Conservation (phyloP, 2,797 vertebrate species). For the Linurgus olivaceus region DNA sequence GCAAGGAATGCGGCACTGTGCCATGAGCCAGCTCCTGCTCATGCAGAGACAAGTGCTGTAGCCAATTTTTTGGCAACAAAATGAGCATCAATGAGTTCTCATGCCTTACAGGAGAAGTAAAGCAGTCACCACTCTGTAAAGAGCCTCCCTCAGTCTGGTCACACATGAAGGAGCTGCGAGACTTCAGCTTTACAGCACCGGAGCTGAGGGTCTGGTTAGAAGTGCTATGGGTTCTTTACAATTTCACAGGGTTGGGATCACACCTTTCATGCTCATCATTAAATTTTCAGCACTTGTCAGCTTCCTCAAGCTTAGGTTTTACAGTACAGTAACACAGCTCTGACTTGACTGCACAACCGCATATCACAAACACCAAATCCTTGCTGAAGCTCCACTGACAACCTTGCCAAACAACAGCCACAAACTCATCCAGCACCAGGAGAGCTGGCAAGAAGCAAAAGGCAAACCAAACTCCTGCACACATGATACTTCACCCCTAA, state of each 20-base stretch:
- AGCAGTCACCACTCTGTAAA: neutral
- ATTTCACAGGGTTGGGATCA: neutral
- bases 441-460: neutral
- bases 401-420: neutral
- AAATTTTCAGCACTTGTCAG: neutral
- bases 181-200: neutral
- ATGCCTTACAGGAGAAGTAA: constrained; percentile 53
- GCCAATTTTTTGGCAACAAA: constrained; percentile 61
- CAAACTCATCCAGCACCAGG: neutral
- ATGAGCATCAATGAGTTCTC: constrained; percentile 69
- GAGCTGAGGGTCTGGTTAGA: neutral
- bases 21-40: constrained; percentile 60
- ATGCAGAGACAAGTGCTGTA: constrained; percentile 54
- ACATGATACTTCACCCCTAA: accelerated
- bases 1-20: neutral
- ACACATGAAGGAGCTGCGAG: neutral
- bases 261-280: neutral
- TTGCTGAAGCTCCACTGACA: neutral
- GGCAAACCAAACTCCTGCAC: neutral
- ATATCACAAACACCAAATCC: neutral
- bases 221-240: neutral
- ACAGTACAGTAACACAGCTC: neutral
- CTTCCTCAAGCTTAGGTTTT: neutral
- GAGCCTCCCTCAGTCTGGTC: neutral
- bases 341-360: neutral